Percentiles rank a stretch among this genome's conserved stretches.
Conservation (phyloP, 1,140 invertebrate species). For the Zaprionus tsacasi region DNA sequence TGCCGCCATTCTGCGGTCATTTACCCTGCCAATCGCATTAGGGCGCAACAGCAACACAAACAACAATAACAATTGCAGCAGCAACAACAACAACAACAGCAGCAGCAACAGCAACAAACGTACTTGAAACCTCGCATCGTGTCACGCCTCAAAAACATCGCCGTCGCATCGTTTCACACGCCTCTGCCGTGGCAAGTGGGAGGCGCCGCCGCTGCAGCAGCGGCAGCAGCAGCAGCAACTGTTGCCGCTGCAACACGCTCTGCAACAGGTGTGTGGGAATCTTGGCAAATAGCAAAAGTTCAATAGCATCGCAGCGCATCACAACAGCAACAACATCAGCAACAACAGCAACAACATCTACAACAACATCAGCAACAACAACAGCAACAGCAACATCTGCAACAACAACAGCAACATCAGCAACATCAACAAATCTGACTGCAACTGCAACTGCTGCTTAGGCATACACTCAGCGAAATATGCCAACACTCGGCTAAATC, state of each 20-base stretch:
- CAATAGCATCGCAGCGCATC: slow-evolving; percentile 66
- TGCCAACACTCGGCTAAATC: not conserved
- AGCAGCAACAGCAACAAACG: slow-evolving; percentile 14
- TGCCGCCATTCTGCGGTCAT: slow-evolving; percentile 65
- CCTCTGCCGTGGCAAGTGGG: slow-evolving; percentile 55
- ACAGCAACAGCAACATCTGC: too few relatives aligned
- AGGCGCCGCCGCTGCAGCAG: slow-evolving; percentile 32
- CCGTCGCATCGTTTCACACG: slow-evolving; percentile 60
- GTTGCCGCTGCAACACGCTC: slow-evolving; percentile 11
- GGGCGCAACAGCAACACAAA: slow-evolving; percentile 37
- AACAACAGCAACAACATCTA: not conserved
- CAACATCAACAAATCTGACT: slow-evolving; percentile 6
- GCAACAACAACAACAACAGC: not conserved
- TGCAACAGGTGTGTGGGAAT: slow-evolving; percentile 73
- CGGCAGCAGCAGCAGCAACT: slow-evolving; percentile 16
- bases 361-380: too few relatives aligned
- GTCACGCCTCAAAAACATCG: slow-evolving; percentile 65
- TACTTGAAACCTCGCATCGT: slow-evolving; percentile 30
- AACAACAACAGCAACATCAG: not conserved
- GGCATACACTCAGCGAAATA: slow-evolving; percentile 16
- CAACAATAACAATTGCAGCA: slow-evolving; percentile 6
- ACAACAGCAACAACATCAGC: slow-evolving; percentile 24
- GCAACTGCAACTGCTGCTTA: not conserved
- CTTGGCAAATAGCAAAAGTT: slow-evolving; percentile 79
- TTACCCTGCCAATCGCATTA: slow-evolving; percentile 60